These are phyloP conservation scores for Urophycis tenuis DNA, from an alignment of 2,797 vertebrate species.

Conservation along the genomic window DNA sequence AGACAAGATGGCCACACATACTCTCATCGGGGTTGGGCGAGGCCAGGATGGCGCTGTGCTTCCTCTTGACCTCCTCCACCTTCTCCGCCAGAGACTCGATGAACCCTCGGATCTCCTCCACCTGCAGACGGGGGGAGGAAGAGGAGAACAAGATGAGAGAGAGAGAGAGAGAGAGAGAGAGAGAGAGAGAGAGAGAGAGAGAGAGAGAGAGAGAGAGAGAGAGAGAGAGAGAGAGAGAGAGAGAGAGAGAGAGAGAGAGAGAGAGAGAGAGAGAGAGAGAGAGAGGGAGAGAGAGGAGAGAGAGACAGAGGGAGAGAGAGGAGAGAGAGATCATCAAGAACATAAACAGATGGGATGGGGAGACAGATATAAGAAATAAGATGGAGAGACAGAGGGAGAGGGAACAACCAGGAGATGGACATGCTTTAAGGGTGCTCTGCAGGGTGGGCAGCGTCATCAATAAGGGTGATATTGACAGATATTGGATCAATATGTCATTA, in stretches of 20 bases:
- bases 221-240: neutral
- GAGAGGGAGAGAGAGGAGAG: neutral
- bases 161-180: slow-evolving; percentile 11
- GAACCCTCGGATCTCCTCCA: slow-evolving; percentile 91
- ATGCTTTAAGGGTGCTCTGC: neutral
- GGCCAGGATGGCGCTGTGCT: slow-evolving; percentile 91
- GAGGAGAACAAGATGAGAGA: slow-evolving; percentile 10
- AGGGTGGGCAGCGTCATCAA: neutral
- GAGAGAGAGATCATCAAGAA: neutral
- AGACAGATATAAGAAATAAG: slow-evolving; percentile 5
- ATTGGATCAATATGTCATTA: slow-evolving; percentile 34
- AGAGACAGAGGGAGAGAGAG: slow-evolving; percentile 6
- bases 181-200: neutral
- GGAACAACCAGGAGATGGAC: neutral
- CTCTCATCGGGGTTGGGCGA: slow-evolving; percentile 84
- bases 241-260: neutral
- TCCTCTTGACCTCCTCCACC: slow-evolving; percentile 94
- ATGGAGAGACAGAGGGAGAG: neutral
- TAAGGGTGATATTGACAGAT: slow-evolving; percentile 33
- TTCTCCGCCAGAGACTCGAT: slow-evolving; percentile 91
- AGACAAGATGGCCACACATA: slow-evolving; percentile 35
- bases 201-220: neutral
- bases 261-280: neutral
- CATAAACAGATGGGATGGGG: slow-evolving; percentile 4
- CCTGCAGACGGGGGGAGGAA: slow-evolving; percentile 60